These are phyloP conservation scores for Coelopa pilipes DNA, from an alignment of 2,888 invertebrate species.

Conservation along the genomic window DNA sequence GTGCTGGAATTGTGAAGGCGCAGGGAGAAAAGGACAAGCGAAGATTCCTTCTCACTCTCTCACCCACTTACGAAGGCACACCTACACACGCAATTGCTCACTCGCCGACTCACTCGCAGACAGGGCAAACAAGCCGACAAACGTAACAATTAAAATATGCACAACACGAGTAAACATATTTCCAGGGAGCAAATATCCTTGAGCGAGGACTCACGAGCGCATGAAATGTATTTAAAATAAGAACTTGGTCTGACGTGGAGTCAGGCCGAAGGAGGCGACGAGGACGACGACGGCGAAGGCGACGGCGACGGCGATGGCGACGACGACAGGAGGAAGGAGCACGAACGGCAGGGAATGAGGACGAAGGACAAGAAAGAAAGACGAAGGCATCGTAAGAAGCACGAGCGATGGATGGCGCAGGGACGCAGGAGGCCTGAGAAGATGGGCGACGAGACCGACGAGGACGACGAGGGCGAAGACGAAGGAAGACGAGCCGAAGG, in stretches of 20 bases:
- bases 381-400: slow-evolving; percentile 23
- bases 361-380: slow-evolving; percentile 28
- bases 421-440: slow-evolving; percentile 15
- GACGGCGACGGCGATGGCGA: slow-evolving; percentile 49
- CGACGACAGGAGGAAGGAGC: slow-evolving; percentile 43
- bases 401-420: neutral
- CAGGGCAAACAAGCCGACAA: slow-evolving; percentile 50
- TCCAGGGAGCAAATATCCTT: slow-evolving; percentile 64
- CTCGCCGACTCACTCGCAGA: slow-evolving; percentile 6
- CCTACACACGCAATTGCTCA: neutral
- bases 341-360: slow-evolving; percentile 24
- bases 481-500: slow-evolving; percentile 14
- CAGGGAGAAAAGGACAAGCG: too few species aligned
- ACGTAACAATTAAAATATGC: slow-evolving; percentile 65
- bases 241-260: slow-evolving; percentile 11
- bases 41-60: too few species aligned
- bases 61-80: neutral
- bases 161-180: slow-evolving; percentile 66
- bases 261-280: slow-evolving; percentile 25
- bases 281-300: slow-evolving; percentile 43
- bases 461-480: slow-evolving; percentile 21
- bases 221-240: slow-evolving; percentile 63
- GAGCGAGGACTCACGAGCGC: slow-evolving; percentile 58
- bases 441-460: slow-evolving; percentile 20
- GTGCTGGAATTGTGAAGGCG: too few species aligned